Percentiles rank a stretch among this genome's conserved stretches.
phyloP scores from a whole-genome alignment of 2,113 vertebrate species.

The Oncorhynchus mykiss region DNA sequence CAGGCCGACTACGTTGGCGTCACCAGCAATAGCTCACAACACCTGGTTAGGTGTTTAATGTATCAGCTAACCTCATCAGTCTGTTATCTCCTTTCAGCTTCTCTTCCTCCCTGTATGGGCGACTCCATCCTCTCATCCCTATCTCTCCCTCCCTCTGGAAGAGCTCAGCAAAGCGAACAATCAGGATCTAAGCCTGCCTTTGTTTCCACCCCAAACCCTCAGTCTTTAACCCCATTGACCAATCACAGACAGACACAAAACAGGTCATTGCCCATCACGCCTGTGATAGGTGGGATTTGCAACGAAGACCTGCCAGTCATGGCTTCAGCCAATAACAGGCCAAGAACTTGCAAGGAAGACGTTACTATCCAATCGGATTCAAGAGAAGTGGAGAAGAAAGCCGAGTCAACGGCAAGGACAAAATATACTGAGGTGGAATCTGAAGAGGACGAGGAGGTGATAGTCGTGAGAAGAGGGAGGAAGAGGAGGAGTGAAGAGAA shows the following conservation, averaged over 20 bases:
- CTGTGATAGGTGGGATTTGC: constrained; percentile 58
- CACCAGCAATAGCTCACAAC: too few species aligned
- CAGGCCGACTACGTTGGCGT: too few species aligned
- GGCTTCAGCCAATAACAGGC: constrained; percentile 10
- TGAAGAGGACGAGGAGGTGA: not conserved
- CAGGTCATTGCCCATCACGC: constrained; percentile 15
- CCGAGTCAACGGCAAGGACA: not conserved
- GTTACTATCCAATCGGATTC: not conserved
- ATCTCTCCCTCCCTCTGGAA: constrained; percentile 70
- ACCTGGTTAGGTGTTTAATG: not conserved
- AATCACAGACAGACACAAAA: not conserved
- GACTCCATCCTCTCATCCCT: constrained; percentile 71
- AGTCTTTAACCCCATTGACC: not conserved
- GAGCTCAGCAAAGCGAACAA: constrained; percentile 28
- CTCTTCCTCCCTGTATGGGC: constrained; percentile 65
- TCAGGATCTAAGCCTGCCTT: constrained; percentile 9
- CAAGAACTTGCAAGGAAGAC: not conserved
- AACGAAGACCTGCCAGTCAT: constrained; percentile 43
- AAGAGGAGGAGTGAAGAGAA: not conserved
- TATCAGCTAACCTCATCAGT: not conserved
- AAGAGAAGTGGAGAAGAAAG: constrained; percentile 3
- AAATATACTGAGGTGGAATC: constrained; percentile 28
- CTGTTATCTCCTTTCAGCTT: constrained; percentile 42
- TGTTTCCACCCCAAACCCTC: not conserved
- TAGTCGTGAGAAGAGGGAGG: not conserved